Evolutionary conservation across 2,888 invertebrate species (phyloP).

Genomic region (Micoletzkya japonica): DNA sequence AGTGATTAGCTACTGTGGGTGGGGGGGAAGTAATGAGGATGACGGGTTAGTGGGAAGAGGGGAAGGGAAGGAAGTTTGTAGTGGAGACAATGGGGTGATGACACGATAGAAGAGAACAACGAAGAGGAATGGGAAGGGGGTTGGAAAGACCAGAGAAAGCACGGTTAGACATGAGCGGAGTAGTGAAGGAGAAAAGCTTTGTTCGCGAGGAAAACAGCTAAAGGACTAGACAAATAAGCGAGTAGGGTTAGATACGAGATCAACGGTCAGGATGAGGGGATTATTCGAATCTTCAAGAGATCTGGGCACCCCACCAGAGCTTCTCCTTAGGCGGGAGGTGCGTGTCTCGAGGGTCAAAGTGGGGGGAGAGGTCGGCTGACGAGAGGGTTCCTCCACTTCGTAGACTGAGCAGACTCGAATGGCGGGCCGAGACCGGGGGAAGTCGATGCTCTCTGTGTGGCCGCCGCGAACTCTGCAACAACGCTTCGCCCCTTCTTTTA

Average conservation of each 20-base stretch:
- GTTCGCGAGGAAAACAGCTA: neutral
- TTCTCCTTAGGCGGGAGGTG: slow-evolving; percentile 21
- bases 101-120: neutral
- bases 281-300: neutral
- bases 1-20: slow-evolving; percentile 2
- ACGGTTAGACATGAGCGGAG: neutral
- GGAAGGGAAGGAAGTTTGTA: slow-evolving; percentile 4
- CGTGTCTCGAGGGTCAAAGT: slow-evolving; percentile 10
- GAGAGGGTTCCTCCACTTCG: slow-evolving; percentile 1
- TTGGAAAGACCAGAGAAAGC: slow-evolving; percentile 1
- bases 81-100: neutral
- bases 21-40: no score
- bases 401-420: slow-evolving; percentile 10
- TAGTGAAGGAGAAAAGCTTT: slow-evolving; percentile 1
- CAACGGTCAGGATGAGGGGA: neutral
- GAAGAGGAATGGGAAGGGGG: slow-evolving; percentile 1
- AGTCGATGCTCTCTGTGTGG: neutral
- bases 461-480: neutral
- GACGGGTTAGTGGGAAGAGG: no score
- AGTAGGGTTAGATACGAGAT: slow-evolving; percentile 5
- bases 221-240: neutral
- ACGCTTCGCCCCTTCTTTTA: no score
- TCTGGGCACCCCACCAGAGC: slow-evolving; percentile 27
- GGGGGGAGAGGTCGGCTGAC: slow-evolving; percentile 11
- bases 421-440: neutral